Conservation (phyloP, 2,113 vertebrate genomes). For the Haemorhous mexicanus region DNA sequence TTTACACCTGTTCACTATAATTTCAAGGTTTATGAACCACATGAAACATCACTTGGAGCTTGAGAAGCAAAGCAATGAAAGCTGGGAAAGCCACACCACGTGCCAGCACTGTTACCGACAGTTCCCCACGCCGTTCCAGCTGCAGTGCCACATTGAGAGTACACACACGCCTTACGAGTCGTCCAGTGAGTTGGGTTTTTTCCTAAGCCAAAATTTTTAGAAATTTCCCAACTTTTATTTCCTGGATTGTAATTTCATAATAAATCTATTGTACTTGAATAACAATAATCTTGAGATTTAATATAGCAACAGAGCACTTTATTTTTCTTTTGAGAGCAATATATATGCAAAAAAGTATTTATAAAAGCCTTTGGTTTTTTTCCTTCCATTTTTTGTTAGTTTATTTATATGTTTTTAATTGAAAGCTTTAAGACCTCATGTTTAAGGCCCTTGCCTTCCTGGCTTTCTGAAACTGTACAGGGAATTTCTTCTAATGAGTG, state of each 20-base stretch:
- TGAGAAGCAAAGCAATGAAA: slow-evolving; percentile 97
- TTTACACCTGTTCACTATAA: slow-evolving; percentile 32
- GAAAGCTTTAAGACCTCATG: neutral
- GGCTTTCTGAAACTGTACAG: neutral
- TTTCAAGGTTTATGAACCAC: slow-evolving; percentile 96
- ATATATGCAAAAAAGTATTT: too few relatives aligned
- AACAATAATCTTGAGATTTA: neutral
- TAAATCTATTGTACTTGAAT: neutral
- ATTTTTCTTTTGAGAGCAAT: too few relatives aligned
- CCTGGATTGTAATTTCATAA: neutral
- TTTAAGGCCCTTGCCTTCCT: neutral
- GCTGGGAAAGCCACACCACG: slow-evolving; percentile 97
- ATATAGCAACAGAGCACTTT: neutral
- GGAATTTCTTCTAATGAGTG: neutral
- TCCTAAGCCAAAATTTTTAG: neutral
- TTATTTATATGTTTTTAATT: neutral
- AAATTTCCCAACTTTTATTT: neutral
- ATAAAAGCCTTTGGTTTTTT: neutral
- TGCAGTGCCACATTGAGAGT: slow-evolving; percentile 98
- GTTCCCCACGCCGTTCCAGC: slow-evolving; percentile 95
- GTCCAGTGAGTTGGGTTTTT: slow-evolving; percentile 80
- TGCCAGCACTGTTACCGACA: slow-evolving; percentile 98
- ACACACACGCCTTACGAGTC: slow-evolving; percentile 93
- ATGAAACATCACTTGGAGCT: slow-evolving; percentile 99
- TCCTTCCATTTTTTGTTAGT: neutral